Conservation (phyloP, 2,113 vertebrate species). For the Takifugu bimaculatus region DNA sequence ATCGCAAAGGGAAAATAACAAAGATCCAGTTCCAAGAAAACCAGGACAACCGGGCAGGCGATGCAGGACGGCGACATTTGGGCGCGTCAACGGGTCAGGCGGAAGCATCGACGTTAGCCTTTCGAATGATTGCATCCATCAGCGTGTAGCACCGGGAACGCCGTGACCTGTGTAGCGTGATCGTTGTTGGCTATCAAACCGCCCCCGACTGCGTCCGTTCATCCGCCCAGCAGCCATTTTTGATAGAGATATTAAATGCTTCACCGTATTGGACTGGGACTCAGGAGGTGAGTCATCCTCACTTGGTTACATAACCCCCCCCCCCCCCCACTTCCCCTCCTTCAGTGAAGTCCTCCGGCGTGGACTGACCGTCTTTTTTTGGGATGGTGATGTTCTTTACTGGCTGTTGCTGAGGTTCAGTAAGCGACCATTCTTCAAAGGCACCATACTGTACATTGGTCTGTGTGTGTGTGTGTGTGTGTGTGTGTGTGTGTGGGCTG, state of each 20-base stretch:
- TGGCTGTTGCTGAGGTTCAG: slow-evolving; percentile 60
- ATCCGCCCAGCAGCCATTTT: slow-evolving; percentile 31
- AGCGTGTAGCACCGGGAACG: slow-evolving; percentile 24
- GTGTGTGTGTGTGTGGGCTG: slow-evolving; percentile 43
- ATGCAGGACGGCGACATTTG: background rate
- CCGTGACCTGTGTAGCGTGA: slow-evolving; percentile 17
- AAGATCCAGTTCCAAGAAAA: background rate
- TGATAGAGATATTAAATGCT: slow-evolving; percentile 27
- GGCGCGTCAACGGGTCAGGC: background rate
- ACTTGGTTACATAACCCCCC: slow-evolving; percentile 7
- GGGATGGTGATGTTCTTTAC: slow-evolving; percentile 41
- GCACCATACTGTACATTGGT: slow-evolving; percentile 74
- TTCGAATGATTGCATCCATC: background rate
- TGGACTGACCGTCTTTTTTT: background rate
- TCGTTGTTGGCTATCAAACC: slow-evolving; percentile 26
- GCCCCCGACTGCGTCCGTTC: slow-evolving; percentile 6
- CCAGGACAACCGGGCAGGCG: background rate
- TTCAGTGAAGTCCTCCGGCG: slow-evolving; percentile 14
- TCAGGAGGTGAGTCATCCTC: slow-evolving; percentile 14
- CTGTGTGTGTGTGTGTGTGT: slow-evolving; percentile 48
- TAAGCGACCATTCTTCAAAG: slow-evolving; percentile 66
- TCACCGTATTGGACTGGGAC: slow-evolving; percentile 9
- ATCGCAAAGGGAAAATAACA: slow-evolving; percentile 3
- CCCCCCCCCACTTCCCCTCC: background rate
- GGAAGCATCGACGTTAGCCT: background rate